Percentiles rank a stretch among this genome's conserved stretches.
These are phyloP conservation scores for Emys orbicularis DNA, from an alignment of 2,797 vertebrate species.

Conservation along the genomic window DNA sequence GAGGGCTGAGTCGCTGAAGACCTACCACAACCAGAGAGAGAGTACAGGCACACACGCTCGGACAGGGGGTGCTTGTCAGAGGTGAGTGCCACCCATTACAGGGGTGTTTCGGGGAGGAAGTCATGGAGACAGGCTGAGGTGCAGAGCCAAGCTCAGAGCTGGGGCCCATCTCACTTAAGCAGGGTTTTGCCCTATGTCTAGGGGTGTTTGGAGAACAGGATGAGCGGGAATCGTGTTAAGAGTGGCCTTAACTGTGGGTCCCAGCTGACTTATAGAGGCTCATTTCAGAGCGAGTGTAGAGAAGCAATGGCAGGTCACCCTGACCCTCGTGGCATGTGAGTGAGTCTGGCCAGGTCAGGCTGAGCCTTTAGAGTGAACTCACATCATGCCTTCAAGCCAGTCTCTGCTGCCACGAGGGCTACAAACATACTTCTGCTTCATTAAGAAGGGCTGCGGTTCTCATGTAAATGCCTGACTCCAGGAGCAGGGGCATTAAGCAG, in stretches of 20 bases:
- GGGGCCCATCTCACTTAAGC: background rate
- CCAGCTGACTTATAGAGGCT: background rate
- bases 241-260: background rate
- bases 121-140: background rate
- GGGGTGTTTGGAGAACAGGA: background rate
- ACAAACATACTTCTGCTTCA: background rate
- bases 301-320: background rate
- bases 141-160: background rate
- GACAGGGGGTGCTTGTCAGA: background rate
- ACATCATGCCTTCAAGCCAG: background rate
- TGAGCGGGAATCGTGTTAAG: background rate
- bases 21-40: background rate
- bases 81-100: too few relatives aligned
- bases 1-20: background rate
- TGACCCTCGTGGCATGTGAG: background rate
- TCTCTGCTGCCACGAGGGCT: background rate
- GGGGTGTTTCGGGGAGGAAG: background rate
- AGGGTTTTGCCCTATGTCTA: background rate
- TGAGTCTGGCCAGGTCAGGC: background rate
- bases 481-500: background rate
- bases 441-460: background rate
- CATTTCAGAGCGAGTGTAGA: background rate
- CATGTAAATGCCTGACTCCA: background rate
- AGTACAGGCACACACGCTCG: background rate
- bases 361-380: background rate